phyloP scores from a whole-genome alignment of 2,113 vertebrate species.

The Pomatorhinus ruficollis region DNA sequence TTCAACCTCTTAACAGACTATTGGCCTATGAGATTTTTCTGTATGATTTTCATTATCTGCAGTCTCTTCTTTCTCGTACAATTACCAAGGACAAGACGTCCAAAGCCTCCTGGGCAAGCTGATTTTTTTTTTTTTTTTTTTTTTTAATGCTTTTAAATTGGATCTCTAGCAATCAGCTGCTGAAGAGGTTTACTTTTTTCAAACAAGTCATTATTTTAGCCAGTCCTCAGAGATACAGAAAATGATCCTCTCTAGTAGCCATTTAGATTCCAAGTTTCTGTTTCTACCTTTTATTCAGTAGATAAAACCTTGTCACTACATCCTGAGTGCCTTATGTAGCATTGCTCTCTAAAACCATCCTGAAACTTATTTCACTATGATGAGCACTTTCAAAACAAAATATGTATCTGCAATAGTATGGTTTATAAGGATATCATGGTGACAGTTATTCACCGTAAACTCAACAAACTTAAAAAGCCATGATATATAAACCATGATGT shows the following conservation, averaged over 20 bases:
- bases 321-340: neutral
- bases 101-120: neutral
- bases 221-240: neutral
- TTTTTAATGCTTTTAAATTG: neutral
- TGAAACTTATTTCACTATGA: neutral
- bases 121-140: neutral
- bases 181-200: rapidly evolving
- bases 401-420: neutral
- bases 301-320: neutral
- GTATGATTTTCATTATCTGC: neutral
- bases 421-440: neutral
- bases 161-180: neutral
- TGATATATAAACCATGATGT: neutral
- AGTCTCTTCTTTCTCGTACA: neutral
- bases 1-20: neutral
- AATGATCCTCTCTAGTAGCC: neutral
- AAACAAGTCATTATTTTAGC: neutral
- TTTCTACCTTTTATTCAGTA: neutral
- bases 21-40: neutral
- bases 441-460: neutral
- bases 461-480: neutral
- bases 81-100: neutral
- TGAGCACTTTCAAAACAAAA: neutral
- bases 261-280: neutral
- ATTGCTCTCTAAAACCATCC: neutral